Evolutionary conservation across 2,888 invertebrate genomes (phyloP).

Genomic region (Pantelozetes paolii): DNA sequence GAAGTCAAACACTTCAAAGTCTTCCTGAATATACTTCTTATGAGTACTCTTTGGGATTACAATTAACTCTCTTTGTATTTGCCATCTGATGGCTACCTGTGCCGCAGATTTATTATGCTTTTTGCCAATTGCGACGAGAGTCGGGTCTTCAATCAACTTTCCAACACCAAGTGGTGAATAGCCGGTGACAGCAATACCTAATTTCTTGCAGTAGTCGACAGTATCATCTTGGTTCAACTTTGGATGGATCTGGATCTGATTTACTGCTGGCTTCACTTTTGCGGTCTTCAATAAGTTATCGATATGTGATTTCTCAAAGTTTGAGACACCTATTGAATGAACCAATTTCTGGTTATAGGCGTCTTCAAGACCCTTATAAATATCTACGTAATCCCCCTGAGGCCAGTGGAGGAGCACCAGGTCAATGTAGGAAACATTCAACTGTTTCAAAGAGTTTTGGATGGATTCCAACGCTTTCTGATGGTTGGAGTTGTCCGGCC

Average conservation of each 20-base stretch:
- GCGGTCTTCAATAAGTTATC: conserved; percentile 56
- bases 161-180: conserved; percentile 68
- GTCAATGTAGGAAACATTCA: conserved; percentile 56
- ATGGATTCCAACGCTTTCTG: background rate
- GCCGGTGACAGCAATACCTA: conserved; percentile 65
- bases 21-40: conserved; percentile 66
- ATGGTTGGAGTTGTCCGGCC: conserved; percentile 54
- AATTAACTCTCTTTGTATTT: conserved; percentile 65
- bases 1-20: conserved; percentile 69
- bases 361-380: conserved; percentile 35
- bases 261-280: conserved; percentile 52
- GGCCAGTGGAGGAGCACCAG: conserved; percentile 72
- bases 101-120: conserved; percentile 65
- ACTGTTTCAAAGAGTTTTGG: background rate
- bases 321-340: conserved; percentile 65
- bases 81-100: conserved; percentile 64
- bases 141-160: conserved; percentile 63
- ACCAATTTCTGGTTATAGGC: conserved; percentile 59
- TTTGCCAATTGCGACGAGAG: conserved; percentile 61
- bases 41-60: conserved; percentile 80
- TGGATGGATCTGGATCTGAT: conserved; percentile 69
- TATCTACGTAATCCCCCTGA: background rate
- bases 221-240: conserved; percentile 62
- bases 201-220: conserved; percentile 62
- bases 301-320: conserved; percentile 71